Conservation (phyloP, 2,113 vertebrate genomes). For the Cryptomyrus ogoouensis region DNA sequence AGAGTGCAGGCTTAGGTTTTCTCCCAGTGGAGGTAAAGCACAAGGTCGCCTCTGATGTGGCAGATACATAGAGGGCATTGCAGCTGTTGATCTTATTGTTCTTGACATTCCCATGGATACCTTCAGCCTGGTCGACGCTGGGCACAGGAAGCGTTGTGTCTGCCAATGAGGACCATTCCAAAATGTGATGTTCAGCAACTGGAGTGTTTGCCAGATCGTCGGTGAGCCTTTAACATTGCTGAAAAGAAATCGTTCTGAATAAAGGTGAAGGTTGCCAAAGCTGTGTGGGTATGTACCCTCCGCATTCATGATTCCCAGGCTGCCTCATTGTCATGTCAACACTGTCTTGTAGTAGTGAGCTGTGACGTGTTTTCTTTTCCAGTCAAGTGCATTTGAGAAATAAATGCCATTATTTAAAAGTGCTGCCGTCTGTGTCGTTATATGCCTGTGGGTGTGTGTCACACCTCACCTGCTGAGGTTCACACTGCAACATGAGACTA, state of each 20-base stretch:
- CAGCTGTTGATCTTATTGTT: constrained; percentile 17
- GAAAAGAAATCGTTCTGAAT: constrained; percentile 48
- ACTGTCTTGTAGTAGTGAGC: constrained; percentile 68
- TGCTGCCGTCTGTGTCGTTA: background rate
- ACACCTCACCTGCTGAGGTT: background rate
- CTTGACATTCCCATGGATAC: background rate
- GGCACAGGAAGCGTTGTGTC: background rate
- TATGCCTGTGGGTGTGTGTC: background rate
- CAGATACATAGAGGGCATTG: background rate
- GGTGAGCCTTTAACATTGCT: constrained; percentile 16
- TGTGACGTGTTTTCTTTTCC: constrained; percentile 59
- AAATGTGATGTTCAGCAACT: background rate
- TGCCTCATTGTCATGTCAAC: constrained; percentile 65
- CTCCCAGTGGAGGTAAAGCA: constrained; percentile 39
- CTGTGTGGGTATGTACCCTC: constrained; percentile 36
- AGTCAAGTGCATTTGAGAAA: constrained; percentile 74
- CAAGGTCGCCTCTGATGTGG: constrained; percentile 42
- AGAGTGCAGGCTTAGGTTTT: background rate
- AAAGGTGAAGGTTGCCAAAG: constrained; percentile 51
- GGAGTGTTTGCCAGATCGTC: constrained; percentile 7
- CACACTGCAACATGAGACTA: background rate
- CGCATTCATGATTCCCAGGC: constrained; percentile 41
- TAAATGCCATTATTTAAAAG: constrained; percentile 71
- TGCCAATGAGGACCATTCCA: background rate
- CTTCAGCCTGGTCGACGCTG: constrained; percentile 10